A percentile compares a stretch with the other conserved stretches of the same genome.
Conservation (phyloP, 2,797 vertebrate genomes). For the Acrocephalus scirpaceus region DNA sequence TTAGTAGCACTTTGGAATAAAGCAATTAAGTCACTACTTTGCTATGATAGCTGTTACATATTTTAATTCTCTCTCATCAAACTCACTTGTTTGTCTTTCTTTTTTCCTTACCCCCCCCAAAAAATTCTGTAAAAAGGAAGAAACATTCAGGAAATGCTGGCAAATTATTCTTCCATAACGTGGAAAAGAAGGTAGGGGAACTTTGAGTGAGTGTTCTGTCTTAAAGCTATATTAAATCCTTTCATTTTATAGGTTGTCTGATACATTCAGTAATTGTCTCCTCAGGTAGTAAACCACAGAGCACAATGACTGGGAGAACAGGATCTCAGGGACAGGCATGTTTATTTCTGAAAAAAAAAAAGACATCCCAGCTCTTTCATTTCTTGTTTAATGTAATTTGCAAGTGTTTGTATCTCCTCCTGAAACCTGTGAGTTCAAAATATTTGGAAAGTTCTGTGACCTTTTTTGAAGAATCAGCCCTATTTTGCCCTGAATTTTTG, state of each 20-base stretch:
- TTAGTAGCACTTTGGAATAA: not conserved
- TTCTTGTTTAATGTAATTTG: not conserved
- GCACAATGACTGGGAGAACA: not conserved
- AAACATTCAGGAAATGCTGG: not conserved
- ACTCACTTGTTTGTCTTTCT: rapidly evolving
- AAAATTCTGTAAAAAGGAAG: not conserved
- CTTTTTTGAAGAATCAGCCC: not conserved
- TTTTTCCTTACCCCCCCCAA: not conserved
- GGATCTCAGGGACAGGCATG: not conserved
- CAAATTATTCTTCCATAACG: not conserved
- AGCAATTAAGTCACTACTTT: not conserved
- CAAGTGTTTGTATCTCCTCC: not conserved
- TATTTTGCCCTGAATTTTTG: not conserved
- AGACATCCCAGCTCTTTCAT: not conserved
- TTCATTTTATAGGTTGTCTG: not conserved
- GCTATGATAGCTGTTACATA: not conserved
- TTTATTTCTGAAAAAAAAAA: not conserved
- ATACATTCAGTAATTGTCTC: not conserved
- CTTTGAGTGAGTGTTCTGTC: not conserved
- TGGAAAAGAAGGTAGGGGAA: not conserved
- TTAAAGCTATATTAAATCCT: not conserved
- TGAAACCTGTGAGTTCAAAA: not conserved
- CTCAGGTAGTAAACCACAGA: not conserved
- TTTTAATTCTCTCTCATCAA: not conserved
- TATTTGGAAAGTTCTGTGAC: not conserved